Conservation (phyloP, 2,888 invertebrate genomes). For the Heliconius aoede region DNA sequence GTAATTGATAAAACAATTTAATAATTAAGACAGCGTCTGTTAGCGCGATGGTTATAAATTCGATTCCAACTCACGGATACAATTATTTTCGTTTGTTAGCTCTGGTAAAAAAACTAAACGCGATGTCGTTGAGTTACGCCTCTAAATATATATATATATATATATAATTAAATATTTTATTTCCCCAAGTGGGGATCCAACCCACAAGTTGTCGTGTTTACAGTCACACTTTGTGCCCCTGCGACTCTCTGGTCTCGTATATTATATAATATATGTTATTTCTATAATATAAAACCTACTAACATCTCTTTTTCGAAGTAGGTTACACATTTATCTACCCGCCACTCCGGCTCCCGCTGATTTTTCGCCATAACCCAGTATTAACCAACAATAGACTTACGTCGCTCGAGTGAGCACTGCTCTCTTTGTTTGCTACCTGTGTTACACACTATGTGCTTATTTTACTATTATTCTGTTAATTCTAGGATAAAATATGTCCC, state of each 20-base stretch:
- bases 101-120: too few relatives aligned
- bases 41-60: too few relatives aligned
- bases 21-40: too few relatives aligned
- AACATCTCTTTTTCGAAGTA: neutral
- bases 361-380: conserved; percentile 52
- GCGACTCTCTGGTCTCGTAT: too few relatives aligned
- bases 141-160: too few relatives aligned
- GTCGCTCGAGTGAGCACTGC: conserved; percentile 43
- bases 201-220: neutral
- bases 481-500: neutral
- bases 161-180: too few relatives aligned
- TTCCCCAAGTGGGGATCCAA: too few relatives aligned
- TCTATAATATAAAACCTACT: neutral
- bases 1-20: too few relatives aligned
- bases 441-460: conserved; percentile 39
- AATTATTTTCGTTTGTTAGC: too few relatives aligned
- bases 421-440: conserved; percentile 49
- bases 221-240: too few relatives aligned
- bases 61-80: too few relatives aligned
- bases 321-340: conserved; percentile 26
- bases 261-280: neutral
- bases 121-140: too few relatives aligned
- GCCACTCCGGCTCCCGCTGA: conserved; percentile 40
- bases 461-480: neutral
- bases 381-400: conserved; percentile 48